A percentile compares a stretch with the other conserved stretches of the same genome.
These are phyloP conservation scores for Sparidentex hasta DNA, from an alignment of 2,797 vertebrate genomes.

Conservation along the genomic window DNA sequence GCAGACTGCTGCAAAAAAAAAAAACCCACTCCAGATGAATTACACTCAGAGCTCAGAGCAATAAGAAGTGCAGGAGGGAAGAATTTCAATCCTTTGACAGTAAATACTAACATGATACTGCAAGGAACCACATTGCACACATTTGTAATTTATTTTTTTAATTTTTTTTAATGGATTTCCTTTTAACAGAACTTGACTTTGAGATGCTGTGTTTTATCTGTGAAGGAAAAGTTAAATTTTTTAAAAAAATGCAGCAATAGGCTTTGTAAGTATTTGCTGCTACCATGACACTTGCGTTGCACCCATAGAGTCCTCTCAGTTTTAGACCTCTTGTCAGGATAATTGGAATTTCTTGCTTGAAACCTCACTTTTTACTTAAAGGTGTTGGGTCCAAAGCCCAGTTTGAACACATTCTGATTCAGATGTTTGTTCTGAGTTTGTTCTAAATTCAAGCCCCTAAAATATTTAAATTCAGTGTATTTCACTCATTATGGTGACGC, in stretches of 20 bases:
- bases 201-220: conserved; percentile 15
- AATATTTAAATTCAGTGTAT: no score
- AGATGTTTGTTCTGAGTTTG: no score
- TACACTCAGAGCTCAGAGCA: conserved; percentile 10
- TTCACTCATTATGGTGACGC: no score
- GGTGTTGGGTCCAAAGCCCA: no score
- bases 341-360: conserved; percentile 8
- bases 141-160: conserved; percentile 46
- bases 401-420: no score
- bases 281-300: neutral
- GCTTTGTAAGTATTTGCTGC: neutral
- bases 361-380: neutral
- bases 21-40: conserved; percentile 12
- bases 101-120: conserved; percentile 29
- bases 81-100: conserved; percentile 24
- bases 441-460: no score
- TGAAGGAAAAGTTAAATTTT: neutral
- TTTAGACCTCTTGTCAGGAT: conserved; percentile 28
- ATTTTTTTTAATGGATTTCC: conserved; percentile 31
- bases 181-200: conserved; percentile 20
- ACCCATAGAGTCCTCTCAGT: neutral
- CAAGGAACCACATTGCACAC: conserved; percentile 4
- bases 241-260: no score
- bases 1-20: conserved; percentile 10
- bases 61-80: conserved; percentile 42